Evolutionary conservation across 2,888 invertebrate genomes (phyloP).

Genomic region (Sialis lutaria): DNA sequence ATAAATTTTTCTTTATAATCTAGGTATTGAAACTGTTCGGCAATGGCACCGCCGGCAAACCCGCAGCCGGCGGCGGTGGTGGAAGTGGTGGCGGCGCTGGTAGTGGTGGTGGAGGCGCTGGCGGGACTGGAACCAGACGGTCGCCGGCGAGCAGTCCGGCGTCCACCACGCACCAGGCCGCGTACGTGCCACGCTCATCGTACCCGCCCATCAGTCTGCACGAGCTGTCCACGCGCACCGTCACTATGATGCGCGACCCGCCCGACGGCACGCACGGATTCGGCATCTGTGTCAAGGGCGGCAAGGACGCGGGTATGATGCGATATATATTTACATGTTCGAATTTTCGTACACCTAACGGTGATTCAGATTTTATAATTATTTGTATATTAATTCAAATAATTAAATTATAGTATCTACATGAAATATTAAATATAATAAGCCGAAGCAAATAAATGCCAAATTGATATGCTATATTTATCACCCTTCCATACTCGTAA

Average conservation of each 20-base stretch:
- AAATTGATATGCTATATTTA: too few species aligned
- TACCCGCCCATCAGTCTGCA: slow-evolving; percentile 35
- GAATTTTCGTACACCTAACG: too few species aligned
- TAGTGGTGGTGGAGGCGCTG: slow-evolving; percentile 3
- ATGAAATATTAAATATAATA: too few species aligned
- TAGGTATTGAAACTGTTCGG: slow-evolving; percentile 38
- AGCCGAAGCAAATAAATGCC: too few species aligned
- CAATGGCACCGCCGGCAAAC: slow-evolving; percentile 13
- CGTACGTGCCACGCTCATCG: slow-evolving; percentile 9
- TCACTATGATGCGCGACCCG: slow-evolving; percentile 70
- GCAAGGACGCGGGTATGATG: slow-evolving; percentile 64
- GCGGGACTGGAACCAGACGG: slow-evolving; percentile 19
- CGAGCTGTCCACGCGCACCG: slow-evolving; percentile 65
- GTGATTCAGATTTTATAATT: too few species aligned
- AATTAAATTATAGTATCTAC: too few species aligned
- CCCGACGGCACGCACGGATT: slow-evolving; percentile 70
- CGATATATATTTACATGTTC: too few species aligned
- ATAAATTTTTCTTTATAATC: too few species aligned
- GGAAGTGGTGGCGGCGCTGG: slow-evolving; percentile 10
- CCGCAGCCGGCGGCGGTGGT: slow-evolving; percentile 15
- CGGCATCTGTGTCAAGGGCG: slow-evolving; percentile 82
- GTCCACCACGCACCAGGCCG: slow-evolving; percentile 58
- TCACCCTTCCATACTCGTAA: too few species aligned
- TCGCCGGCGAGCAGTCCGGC: slow-evolving; percentile 64
- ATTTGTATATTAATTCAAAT: too few species aligned